Evolutionary conservation across 2,797 vertebrate genomes (phyloP).

Genomic region (Centroberyx gerrardi): DNA sequence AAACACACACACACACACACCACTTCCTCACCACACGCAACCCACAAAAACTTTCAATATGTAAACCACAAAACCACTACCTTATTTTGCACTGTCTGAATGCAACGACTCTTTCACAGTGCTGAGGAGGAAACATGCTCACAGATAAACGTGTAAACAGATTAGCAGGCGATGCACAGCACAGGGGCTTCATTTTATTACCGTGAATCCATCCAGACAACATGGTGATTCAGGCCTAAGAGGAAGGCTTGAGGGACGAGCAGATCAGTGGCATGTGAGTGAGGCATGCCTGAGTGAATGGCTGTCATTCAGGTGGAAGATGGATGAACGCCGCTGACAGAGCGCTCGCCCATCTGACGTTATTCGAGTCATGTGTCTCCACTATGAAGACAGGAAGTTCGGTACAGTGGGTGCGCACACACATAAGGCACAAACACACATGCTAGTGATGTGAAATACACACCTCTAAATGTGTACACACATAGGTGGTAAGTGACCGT

Average conservation of each 20-base stretch:
- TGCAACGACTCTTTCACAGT: conserved; percentile 12
- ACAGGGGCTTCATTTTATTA: conserved; percentile 44
- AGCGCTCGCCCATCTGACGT: conserved; percentile 13
- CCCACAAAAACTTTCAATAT: conserved; percentile 43
- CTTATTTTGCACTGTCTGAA: conserved; percentile 32
- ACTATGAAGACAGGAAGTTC: conserved; percentile 37
- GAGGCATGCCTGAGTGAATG: conserved; percentile 50
- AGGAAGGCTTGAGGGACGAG: conserved; percentile 4
- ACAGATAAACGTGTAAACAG: conserved; percentile 42
- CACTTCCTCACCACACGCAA: conserved; percentile 18
- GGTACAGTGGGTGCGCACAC: conserved; percentile 25
- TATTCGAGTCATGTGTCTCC: conserved; percentile 60
- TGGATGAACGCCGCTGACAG: conserved; percentile 40
- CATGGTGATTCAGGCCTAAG: conserved; percentile 40
- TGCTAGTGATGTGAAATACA: not conserved
- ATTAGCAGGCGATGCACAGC: conserved; percentile 20
- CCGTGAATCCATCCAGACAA: conserved; percentile 41
- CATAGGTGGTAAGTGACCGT: not conserved
- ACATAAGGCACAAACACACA: conserved; percentile 17
- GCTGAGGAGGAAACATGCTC: conserved; percentile 32
- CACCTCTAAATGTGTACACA: no score
- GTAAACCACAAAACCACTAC: conserved; percentile 39
- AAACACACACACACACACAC: conserved; percentile 19
- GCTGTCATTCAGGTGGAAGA: conserved; percentile 57
- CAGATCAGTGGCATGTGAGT: conserved; percentile 53